Evolutionary conservation across 2,113 vertebrate genomes (phyloP).

Genomic region (Archilochus colubris): DNA sequence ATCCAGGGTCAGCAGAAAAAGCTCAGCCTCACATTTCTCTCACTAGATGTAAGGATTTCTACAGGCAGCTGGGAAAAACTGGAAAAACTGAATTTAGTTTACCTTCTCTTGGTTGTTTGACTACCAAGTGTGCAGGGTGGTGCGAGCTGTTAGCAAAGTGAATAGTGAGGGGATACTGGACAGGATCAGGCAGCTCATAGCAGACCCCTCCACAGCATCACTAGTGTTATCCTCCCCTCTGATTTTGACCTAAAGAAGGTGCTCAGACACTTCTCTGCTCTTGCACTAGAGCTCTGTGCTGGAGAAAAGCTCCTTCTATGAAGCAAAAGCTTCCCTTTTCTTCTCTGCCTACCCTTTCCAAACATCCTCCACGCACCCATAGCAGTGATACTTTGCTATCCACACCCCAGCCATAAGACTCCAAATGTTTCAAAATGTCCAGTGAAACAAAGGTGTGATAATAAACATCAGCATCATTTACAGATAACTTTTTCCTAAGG

Average conservation of each 20-base stretch:
- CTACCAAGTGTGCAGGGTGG: fast-evolving
- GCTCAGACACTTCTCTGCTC: not conserved
- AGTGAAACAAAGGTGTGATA: not conserved
- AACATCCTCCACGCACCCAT: not conserved
- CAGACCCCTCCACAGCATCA: not conserved
- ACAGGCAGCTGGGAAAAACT: not conserved
- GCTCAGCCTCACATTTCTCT: not conserved
- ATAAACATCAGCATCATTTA: not conserved
- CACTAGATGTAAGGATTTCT: not conserved
- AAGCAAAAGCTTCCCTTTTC: not conserved
- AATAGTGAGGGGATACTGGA: not conserved
- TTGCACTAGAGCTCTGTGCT: not conserved
- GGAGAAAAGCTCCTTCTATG: not conserved
- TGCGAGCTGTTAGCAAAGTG: not conserved
- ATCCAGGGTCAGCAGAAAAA: not conserved
- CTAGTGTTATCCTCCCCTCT: not conserved
- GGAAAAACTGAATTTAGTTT: not conserved
- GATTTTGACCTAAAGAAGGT: not conserved
- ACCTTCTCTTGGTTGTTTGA: not conserved
- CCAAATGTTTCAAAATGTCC: not conserved
- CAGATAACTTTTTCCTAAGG: not conserved
- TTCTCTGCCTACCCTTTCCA: not conserved
- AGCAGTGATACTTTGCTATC: not conserved
- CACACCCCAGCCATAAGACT: not conserved
- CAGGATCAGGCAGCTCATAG: not conserved